Base-by-base conservation (phyloP, 2,797 vertebrate species). In the Neopelma chrysocephalum region DNA sequence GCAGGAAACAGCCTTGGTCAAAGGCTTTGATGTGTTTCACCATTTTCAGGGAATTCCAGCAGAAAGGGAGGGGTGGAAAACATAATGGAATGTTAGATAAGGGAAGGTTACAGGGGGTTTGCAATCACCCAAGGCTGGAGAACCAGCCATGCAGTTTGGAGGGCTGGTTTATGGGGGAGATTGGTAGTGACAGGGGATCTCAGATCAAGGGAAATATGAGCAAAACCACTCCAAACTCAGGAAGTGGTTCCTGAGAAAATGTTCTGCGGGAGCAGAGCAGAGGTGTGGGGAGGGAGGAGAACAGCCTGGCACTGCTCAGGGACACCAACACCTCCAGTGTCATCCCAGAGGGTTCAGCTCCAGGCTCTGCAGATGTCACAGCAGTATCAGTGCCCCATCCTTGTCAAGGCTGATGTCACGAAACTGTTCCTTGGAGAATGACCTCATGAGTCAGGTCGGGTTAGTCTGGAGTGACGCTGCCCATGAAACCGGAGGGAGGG, bases 401-500 rank as follows among this genome's bases (percentile, higher is more conserved):
- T 21, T 36, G 10, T 14, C 42, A 3, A 11, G 17, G 12, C 9
- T 78, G 65, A 56, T 53, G 38, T 60, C 69, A 66, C 1, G 4
- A 82, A 80, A 69, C 81, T 18, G 4, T 7, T 11, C n/a, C 2
- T 64, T 64, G 23, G 57, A 75, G 29, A 13, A 3, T 21, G 38
- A 40, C 6, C 40, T 40, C 5, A 15, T n/a, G 57, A 89, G 45
- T 45, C 61, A 29, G 1, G 0, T 31, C 51, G 5, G 2, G 0
- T 31, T 2, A 38, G 12, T 3, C 43, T 66, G 5, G 25, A 31
- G 75, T 11, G 70, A 34, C 4, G 6, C 12, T 7, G 1, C 5
- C 58, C 6, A 8, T 0, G 1, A 45, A 79, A 65, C 15, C 0
- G 0, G 25, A 29, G 40, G 54, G 13, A 64, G 3, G 15, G 51